Evolutionary conservation across 2,113 vertebrate genomes (phyloP).

Genomic region (Rhadina sibilatrix): DNA sequence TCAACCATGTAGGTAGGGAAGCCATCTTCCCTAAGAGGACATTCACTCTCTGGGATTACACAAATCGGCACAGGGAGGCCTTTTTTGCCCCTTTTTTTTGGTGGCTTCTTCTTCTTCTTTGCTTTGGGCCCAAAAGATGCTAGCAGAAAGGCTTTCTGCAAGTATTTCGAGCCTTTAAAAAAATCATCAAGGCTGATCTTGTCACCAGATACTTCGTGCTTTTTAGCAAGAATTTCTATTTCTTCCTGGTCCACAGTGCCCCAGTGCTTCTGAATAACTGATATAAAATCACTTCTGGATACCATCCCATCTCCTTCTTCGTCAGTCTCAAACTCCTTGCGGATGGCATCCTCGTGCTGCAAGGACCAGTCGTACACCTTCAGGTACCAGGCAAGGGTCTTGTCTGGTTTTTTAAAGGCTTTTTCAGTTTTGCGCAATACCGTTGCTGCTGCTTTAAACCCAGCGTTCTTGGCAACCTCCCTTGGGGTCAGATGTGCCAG

Average conservation of each 20-base stretch:
- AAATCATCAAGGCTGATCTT: constrained; percentile 80
- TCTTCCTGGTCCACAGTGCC: constrained; percentile 62
- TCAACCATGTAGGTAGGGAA: constrained; percentile 87
- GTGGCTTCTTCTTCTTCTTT: constrained; percentile 65
- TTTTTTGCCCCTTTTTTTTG: constrained; percentile 71
- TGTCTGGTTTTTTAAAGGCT: constrained; percentile 56
- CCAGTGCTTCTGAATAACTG: constrained; percentile 71
- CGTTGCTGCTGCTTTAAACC: constrained; percentile 80
- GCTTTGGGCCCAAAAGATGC: constrained; percentile 77
- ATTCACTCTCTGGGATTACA: constrained; percentile 60
- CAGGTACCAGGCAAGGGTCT: background rate
- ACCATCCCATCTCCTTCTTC: constrained; percentile 66
- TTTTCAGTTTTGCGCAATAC: constrained; percentile 81
- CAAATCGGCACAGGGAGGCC: constrained; percentile 81
- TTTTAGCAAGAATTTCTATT: constrained; percentile 64
- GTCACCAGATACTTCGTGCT: constrained; percentile 69
- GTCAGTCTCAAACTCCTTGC: constrained; percentile 46
- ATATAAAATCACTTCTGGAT: constrained; percentile 71
- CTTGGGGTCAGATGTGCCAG: constrained; percentile 75
- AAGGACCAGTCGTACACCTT: constrained; percentile 89
- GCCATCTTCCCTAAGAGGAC: constrained; percentile 70
- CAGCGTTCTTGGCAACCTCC: constrained; percentile 76
- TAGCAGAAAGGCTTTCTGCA: constrained; percentile 81
- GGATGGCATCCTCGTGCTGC: constrained; percentile 75
- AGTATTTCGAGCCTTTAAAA: constrained; percentile 84